Evolutionary conservation across 2,113 vertebrate genomes (phyloP).

Genomic region (Echinops telfairi): DNA sequence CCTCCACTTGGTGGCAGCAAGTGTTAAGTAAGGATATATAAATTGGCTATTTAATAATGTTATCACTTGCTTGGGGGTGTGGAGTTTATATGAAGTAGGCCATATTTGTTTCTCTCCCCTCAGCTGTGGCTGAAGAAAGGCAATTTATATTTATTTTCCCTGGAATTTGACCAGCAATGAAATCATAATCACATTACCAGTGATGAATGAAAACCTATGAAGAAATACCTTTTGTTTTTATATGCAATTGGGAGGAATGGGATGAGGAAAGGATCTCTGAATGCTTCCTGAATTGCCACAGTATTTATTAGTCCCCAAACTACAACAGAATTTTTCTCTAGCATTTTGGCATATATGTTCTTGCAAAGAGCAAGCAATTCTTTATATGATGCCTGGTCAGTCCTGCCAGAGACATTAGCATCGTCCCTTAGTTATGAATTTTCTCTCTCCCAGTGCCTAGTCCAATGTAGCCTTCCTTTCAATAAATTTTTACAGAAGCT

Average conservation of each 20-base stretch:
- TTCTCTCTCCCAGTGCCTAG: conserved; percentile 36
- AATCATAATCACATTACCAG: conserved; percentile 57
- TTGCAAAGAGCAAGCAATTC: conserved; percentile 42
- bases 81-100: conserved; percentile 2
- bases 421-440: conserved; percentile 36
- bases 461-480: conserved; percentile 22
- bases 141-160: conserved; percentile 47
- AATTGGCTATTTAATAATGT: conserved; percentile 67
- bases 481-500: conserved; percentile 56
- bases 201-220: conserved; percentile 43
- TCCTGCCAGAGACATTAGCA: conserved; percentile 46
- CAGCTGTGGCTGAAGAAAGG: conserved; percentile 48
- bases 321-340: conserved; percentile 4
- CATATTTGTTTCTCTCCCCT: conserved; percentile 33
- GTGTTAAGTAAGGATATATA: conserved; percentile 62
- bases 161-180: conserved; percentile 47
- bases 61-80: conserved; percentile 5
- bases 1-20: conserved; percentile 68
- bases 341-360: conserved; percentile 27
- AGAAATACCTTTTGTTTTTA: conserved; percentile 35
- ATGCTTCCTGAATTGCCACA: not conserved
- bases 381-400: conserved; percentile 43
- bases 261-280: not conserved
- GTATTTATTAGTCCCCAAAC: not conserved
- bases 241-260: not conserved